These are phyloP conservation scores for Lasioglossum morio DNA, from an alignment of 2,888 invertebrate genomes.

Conservation along the genomic window DNA sequence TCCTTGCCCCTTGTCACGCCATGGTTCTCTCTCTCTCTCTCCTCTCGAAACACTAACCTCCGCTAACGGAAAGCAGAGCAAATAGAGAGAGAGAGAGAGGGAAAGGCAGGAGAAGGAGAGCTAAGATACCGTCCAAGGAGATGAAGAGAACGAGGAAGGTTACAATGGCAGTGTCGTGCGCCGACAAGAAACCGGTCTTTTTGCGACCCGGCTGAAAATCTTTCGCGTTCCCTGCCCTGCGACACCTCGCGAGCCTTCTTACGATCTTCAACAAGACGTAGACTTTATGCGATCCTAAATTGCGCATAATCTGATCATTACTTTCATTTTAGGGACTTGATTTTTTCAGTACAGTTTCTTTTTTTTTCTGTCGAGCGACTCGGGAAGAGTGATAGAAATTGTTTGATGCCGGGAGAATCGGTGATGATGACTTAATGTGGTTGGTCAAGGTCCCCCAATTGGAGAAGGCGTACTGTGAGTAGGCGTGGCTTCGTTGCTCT, in stretches of 20 bases:
- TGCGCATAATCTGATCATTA: not conserved
- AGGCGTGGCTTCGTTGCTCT: not conserved
- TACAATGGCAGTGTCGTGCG: slow-evolving; percentile 50
- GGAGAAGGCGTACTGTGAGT: not conserved
- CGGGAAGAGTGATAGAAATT: not conserved
- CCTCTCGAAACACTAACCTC: slow-evolving; percentile 37
- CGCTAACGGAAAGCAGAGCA: slow-evolving; percentile 59
- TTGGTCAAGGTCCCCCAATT: not conserved
- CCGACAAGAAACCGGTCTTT: slow-evolving; percentile 50
- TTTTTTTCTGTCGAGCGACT: not conserved
- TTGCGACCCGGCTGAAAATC: slow-evolving; percentile 32
- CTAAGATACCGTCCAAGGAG: slow-evolving; percentile 42
- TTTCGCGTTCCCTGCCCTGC: slow-evolving; percentile 13
- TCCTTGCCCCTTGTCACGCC: not conserved
- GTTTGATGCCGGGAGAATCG: too few relatives aligned
- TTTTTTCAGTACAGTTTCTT: not conserved
- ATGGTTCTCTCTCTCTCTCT: not conserved
- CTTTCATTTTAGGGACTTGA: not conserved
- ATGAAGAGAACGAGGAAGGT: slow-evolving; percentile 49
- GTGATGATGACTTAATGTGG: not conserved
- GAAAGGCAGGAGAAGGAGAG: slow-evolving; percentile 1
- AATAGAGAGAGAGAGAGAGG: slow-evolving; percentile 20
- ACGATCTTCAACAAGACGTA: not conserved
- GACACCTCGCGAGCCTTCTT: slow-evolving; percentile 7
- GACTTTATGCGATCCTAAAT: not conserved